Base-by-base conservation (phyloP, 2,797 vertebrate genomes). In the Neosilurus hyrtlii region DNA sequence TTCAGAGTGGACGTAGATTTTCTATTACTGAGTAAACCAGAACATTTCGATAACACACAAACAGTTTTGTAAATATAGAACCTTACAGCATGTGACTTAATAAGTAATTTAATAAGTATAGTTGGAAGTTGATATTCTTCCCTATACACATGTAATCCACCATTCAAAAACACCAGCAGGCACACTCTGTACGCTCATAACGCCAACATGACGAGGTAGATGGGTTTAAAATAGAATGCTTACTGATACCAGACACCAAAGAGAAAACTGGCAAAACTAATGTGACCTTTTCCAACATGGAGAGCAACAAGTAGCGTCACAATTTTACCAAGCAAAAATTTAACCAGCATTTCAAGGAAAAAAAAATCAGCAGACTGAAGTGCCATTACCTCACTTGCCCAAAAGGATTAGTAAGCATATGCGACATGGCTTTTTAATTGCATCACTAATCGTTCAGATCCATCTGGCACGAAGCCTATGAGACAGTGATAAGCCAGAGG, bases 171-270 rank as follows among this genome's bases (percentile, higher is more conserved):
- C 78, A 81, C 51, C 68, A 82, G 59, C 43, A 80, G 30, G 30
- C 83, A 81, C 57, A 70, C 74, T 82, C 77, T 62, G 66, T 51
- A 82, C 77, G 61, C 59, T 78, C 76, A 73, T 30, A 73, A 43
- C 65, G 26, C 20, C 37, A 83, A 35, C 18, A 22, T 61, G 56
- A 66, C 3, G 14, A 54, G 73, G 26, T 57, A n/a, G 57, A 70
- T n/a, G 49, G 59, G 81, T 80, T 84, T 85, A 86, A 89, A 86
- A 88, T 88, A 88, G 86, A 83, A 80, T 66, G 62, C 72, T 75
- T 68, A 77, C 85, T 70, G 84, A 89, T 78, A 88, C 81, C 43
- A 82, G 85, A 88, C 77, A 83, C 87, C 72, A 65, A 82, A 35
- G 11, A 65, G n/a, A 85, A 89, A 82, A 86, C 49, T 81, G 79